Base-by-base conservation (phyloP, 2,888 invertebrate species). In the Shargacucullia verbasci region DNA sequence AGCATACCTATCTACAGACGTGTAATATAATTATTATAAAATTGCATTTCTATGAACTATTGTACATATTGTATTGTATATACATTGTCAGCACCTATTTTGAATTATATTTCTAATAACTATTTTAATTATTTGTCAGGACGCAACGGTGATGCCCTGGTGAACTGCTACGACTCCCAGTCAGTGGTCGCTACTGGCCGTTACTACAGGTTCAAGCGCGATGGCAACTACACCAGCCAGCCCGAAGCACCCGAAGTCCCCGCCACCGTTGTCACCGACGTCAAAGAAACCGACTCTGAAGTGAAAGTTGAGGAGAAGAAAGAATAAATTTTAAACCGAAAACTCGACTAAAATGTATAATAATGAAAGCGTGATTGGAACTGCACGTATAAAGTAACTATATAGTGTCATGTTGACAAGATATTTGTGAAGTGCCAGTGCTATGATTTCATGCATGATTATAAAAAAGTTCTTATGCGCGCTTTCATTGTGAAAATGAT, bases 61-160 rank as follows among this genome's bases (percentile, higher is more conserved):
- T n/a, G n/a, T n/a, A n/a, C n/a, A n/a, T n/a, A n/a, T n/a, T n/a
- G n/a, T n/a, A n/a, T n/a, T n/a, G n/a, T n/a, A n/a, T n/a, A n/a
- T n/a, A n/a, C n/a, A n/a, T n/a, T n/a, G n/a, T n/a, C n/a, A n/a
- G n/a, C n/a, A n/a, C n/a, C n/a, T n/a, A n/a, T n/a, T n/a, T n/a
- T n/a, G n/a, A n/a, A n/a, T n/a, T n/a, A n/a, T n/a, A n/a, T 20
- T 20, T 20, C 4, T 20, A 20, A 20, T 20, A 20, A 20, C 7
- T 38, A 11, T 14, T 10, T 11, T 25, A 5, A 43, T 14, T 44
- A 6, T 38, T 49, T 57, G 20, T 15, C 94, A 73, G 97, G 97
- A 55, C 94, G 91, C 56, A 89, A 92, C 37, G 95, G 95, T 14
- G 95, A 95, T 79, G 95, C 95, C 0, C 85, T 95, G 11, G 88